Conservation (phyloP, 2,113 vertebrate species). For the Nothocercus julius region DNA sequence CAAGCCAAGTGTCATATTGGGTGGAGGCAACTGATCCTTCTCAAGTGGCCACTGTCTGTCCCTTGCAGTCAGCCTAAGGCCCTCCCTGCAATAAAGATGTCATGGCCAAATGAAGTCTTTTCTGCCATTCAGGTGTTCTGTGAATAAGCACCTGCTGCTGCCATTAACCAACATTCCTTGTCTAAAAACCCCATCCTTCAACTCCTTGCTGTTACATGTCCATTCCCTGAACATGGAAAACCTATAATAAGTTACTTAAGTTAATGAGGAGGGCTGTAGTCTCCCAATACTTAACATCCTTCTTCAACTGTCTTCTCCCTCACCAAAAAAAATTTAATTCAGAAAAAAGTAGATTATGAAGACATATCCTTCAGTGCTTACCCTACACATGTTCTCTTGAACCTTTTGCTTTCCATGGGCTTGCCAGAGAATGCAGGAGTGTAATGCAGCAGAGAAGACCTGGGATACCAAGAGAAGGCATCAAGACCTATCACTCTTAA, state of each 20-base stretch:
- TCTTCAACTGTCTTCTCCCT: not conserved
- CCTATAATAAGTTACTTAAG: not conserved
- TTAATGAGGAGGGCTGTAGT: no score
- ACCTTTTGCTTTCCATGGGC: not conserved
- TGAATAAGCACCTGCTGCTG: not conserved
- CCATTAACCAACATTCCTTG: not conserved
- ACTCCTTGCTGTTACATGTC: slow-evolving; percentile 11
- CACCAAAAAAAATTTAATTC: not conserved
- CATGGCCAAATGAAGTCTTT: not conserved
- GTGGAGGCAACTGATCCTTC: not conserved
- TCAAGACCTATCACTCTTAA: not conserved
- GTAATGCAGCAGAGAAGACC: not conserved
- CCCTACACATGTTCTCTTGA: not conserved
- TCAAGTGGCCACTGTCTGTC: not conserved
- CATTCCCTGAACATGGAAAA: slow-evolving; percentile 24
- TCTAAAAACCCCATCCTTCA: slow-evolving; percentile 20
- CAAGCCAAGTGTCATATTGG: not conserved
- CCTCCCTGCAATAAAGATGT: not conserved
- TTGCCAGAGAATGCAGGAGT: not conserved
- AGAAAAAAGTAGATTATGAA: not conserved
- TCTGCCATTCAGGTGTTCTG: not conserved
- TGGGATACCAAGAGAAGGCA: not conserved
- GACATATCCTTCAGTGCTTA: not conserved
- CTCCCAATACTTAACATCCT: not conserved
- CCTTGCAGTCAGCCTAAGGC: not conserved